Evolutionary conservation across 2,113 vertebrate species (phyloP).

Genomic region (Myotis davidii): DNA sequence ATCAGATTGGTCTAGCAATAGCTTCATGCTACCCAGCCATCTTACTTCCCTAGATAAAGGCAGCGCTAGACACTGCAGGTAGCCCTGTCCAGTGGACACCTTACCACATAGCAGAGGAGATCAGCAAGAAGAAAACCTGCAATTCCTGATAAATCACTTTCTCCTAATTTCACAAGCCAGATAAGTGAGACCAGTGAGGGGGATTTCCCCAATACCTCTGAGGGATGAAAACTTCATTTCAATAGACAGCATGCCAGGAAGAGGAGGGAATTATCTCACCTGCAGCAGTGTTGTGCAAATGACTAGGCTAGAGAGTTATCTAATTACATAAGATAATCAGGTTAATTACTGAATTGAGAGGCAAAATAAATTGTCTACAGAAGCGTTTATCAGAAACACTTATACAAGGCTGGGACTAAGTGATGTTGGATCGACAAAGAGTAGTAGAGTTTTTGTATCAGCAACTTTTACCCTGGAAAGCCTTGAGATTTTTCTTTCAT

Average conservation of each 20-base stretch:
- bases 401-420: neutral
- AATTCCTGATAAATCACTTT: neutral
- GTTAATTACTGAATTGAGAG: conserved; percentile 25
- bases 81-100: rapidly evolving
- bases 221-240: neutral
- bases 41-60: neutral
- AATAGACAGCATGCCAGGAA: neutral
- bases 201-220: neutral
- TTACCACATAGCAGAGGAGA: neutral
- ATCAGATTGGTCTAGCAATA: neutral
- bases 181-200: neutral
- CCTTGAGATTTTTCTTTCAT: neutral
- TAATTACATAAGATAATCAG: conserved; percentile 3
- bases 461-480: neutral
- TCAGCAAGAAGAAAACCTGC: neutral
- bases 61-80: neutral
- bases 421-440: neutral
- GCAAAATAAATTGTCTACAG: conserved; percentile 4
- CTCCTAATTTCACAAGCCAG: neutral
- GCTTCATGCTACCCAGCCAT: neutral
- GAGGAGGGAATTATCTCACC: neutral
- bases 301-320: neutral
- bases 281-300: neutral
- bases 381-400: conserved; percentile 24
- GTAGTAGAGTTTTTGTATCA: neutral